A percentile compares a stretch with the other conserved stretches of the same genome.
Evolutionary conservation across 2,888 invertebrate genomes (phyloP).

Genomic region (Heliconius ethilla): DNA sequence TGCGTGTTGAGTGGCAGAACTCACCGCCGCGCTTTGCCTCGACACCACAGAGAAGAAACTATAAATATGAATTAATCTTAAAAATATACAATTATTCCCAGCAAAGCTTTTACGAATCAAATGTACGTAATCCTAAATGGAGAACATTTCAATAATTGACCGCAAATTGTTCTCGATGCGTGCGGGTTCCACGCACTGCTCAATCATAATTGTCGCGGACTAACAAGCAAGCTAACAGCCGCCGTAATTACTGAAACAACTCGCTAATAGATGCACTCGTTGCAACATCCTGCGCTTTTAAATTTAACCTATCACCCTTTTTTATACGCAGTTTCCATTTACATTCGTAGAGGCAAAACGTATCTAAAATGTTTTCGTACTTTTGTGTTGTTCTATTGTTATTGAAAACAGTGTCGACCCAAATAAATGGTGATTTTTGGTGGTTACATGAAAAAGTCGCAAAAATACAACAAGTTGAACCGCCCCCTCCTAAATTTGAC

Average conservation of each 20-base stretch:
- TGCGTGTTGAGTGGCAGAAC: no score
- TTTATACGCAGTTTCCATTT: conserved; percentile 48
- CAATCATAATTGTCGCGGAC: conserved; percentile 62
- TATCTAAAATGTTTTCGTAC: conserved; percentile 54
- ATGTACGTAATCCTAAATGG: conserved; percentile 40
- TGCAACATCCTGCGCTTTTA: conserved; percentile 69
- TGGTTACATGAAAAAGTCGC: conserved; percentile 68
- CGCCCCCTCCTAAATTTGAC: conserved; percentile 61
- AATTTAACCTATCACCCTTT: conserved; percentile 48
- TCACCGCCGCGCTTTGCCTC: no score
- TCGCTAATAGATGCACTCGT: conserved; percentile 59
- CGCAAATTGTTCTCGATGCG: conserved; percentile 58
- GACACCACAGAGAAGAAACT: no score
- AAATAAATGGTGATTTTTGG: conserved; percentile 74
- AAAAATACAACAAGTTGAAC: conserved; percentile 53
- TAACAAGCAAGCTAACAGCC: conserved; percentile 57
- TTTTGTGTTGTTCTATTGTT: conserved; percentile 52
- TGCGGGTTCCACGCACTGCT: conserved; percentile 50
- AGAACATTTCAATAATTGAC: conserved; percentile 46
- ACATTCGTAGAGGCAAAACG: conserved; percentile 45
- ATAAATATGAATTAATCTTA: no score
- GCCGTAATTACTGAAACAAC: conserved; percentile 59
- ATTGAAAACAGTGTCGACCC: conserved; percentile 54
- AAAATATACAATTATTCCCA: background rate
- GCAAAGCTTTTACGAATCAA: conserved; percentile 19